Evolutionary conservation across 2,113 vertebrate genomes (phyloP).

Genomic region (Eretmochelys imbricata): DNA sequence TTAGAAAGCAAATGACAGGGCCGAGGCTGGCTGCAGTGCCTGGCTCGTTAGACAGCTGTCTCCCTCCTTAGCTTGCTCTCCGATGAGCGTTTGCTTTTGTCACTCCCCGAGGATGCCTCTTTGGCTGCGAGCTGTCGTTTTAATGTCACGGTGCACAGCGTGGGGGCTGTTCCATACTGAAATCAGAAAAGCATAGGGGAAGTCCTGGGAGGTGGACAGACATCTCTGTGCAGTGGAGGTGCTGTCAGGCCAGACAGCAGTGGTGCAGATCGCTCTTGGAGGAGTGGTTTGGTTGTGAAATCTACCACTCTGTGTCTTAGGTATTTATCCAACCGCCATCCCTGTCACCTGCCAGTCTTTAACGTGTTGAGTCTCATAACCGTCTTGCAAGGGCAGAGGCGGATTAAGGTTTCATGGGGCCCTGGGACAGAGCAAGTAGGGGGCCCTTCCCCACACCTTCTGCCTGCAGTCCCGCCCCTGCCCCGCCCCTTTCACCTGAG

Average conservation of each 20-base stretch:
- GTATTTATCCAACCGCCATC: background rate
- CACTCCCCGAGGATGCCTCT: background rate
- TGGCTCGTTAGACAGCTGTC: slow-evolving; percentile 57
- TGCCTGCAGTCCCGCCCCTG: too few relatives aligned
- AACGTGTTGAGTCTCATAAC: background rate
- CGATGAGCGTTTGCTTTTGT: background rate
- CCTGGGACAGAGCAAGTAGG: too few relatives aligned
- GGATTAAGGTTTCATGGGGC: too few relatives aligned
- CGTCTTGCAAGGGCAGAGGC: too few relatives aligned
- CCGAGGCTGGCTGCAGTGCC: slow-evolving; percentile 41
- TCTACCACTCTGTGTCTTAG: background rate
- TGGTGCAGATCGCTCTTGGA: background rate
- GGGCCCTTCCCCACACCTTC: too few relatives aligned
- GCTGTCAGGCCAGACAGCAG: background rate
- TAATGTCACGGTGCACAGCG: background rate
- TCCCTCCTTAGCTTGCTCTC: slow-evolving; percentile 33
- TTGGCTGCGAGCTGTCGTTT: background rate
- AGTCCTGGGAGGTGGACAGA: background rate
- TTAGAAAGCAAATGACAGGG: slow-evolving; percentile 51
- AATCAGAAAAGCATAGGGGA: background rate
- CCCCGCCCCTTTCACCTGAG: too few relatives aligned
- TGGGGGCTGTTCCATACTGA: background rate
- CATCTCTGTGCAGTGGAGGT: background rate
- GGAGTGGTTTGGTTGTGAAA: background rate
- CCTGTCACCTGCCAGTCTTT: background rate